Base-by-base conservation (phyloP, 1,140 invertebrate genomes). In the Lordiphosa stackelbergi region DNA sequence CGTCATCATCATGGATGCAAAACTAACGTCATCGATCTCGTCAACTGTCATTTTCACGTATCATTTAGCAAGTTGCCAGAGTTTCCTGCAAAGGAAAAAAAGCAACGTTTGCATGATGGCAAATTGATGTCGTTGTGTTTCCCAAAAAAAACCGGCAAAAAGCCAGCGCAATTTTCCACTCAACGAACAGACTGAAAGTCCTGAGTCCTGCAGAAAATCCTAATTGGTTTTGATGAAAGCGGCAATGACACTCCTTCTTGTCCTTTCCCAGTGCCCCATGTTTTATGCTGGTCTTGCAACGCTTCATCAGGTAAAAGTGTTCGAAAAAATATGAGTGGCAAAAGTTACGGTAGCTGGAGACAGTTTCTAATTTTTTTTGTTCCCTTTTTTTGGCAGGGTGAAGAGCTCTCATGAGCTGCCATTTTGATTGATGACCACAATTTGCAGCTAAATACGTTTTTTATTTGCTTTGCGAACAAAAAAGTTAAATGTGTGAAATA, bases 11-110 rank as follows among this genome's bases (percentile, higher is more conserved):
- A 54, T 42, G 65, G 64, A 78, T 77, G 77, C 65, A 83, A 84
- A 83, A 83, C 78, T 85, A 84, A 74, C 73, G 81, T 84, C 79
- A 84, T 84, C 79, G 79, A 84, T 84, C 79, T 84, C 79, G 79
- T 84, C 78, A 78, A 69, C 81, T 84, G 79, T 84, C 79, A 84
- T 84, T 84, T 84, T 84, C 79, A 84, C 79, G 79, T 84, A 84
- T 84, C 78, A 84, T 84, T 84, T 83, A 84, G 81, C 78, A 85
- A 78, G 66, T 85, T 79, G 73, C 71, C 61, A 54, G 77, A 83
- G 77, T 69, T 71, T 52, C 59, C 38, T 31, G 56, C 62, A 57
- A 36, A 59, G 48, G 81, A 68, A 58, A 57, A 53, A 3, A 34
- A 37, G 51, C 45, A 57, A 49, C 61, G 48, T 60, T 54, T 54